These are phyloP conservation scores for Philereme transversata DNA, from an alignment of 2,888 invertebrate genomes.

Conservation along the genomic window DNA sequence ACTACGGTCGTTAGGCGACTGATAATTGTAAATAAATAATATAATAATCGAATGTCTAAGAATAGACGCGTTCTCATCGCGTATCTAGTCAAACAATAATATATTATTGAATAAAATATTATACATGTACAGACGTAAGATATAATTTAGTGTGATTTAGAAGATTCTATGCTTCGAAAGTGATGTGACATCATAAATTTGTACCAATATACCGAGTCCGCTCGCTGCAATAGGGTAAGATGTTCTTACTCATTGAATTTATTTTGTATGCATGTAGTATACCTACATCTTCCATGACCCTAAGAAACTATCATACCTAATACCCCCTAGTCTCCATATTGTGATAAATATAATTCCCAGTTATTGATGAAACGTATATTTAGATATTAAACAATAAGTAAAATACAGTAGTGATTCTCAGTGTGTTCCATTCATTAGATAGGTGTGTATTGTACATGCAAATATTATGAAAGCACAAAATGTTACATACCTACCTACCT, in stretches of 20 bases:
- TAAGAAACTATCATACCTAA: neutral
- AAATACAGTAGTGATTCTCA: constrained; percentile 27
- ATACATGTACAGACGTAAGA: constrained; percentile 24
- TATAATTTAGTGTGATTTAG: constrained; percentile 27
- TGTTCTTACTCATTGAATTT: constrained; percentile 12
- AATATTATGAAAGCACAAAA: constrained; percentile 37
- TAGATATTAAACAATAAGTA: constrained; percentile 18
- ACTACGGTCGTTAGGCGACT: constrained; percentile 20
- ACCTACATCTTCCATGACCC: constrained; percentile 6
- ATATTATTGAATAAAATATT: constrained; percentile 19
- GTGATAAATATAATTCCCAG: constrained; percentile 30
- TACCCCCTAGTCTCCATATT: constrained; percentile 14
- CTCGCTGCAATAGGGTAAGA: constrained; percentile 5
- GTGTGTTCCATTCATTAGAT: constrained; percentile 23
- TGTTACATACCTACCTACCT: constrained; percentile 29
- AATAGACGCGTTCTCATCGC: constrained; percentile 31
- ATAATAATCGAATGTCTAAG: constrained; percentile 21
- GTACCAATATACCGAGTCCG: constrained; percentile 14
- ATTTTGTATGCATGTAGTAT: constrained; percentile 15
- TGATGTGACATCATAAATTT: constrained; percentile 10
- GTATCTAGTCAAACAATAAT: constrained; percentile 32
- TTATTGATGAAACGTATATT: constrained; percentile 45
- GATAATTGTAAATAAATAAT: constrained; percentile 39
- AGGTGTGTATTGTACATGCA: constrained; percentile 28
- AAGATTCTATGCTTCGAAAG: constrained; percentile 21